Evolutionary conservation across 2,797 vertebrate species (phyloP).

Genomic region (Rallus crepitans): DNA sequence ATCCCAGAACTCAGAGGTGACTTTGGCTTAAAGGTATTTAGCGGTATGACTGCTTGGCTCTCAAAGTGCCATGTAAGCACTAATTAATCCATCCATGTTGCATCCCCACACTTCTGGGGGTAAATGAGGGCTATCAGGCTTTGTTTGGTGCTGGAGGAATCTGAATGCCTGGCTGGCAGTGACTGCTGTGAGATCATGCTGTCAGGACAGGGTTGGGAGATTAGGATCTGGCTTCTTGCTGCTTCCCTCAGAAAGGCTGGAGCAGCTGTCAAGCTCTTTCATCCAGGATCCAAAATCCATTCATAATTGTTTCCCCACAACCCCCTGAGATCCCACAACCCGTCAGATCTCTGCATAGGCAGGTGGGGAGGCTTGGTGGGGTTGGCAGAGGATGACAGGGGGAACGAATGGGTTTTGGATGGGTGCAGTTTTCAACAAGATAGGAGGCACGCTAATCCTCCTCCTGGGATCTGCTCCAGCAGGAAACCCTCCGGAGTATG

Average conservation of each 20-base stretch:
- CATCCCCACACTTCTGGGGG: not conserved
- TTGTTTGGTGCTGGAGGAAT: not conserved
- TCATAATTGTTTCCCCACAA: not conserved
- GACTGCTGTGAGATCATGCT: not conserved
- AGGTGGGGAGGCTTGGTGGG: not conserved
- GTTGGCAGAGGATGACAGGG: constrained; percentile 23
- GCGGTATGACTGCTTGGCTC: not conserved
- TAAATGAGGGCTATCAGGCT: not conserved
- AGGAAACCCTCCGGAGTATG: not conserved
- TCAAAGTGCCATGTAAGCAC: not conserved
- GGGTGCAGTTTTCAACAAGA: not conserved
- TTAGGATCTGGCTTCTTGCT: not conserved
- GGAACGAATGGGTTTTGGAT: not conserved
- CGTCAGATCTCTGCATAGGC: not conserved
- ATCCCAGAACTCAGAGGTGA: not conserved
- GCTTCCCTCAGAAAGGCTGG: constrained; percentile 13
- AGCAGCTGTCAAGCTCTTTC: constrained; percentile 24
- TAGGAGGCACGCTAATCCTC: not conserved
- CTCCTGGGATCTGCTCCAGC: not conserved
- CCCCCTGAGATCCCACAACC: not conserved
- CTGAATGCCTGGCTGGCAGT: not conserved
- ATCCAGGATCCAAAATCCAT: constrained; percentile 24
- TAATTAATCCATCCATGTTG: not conserved
- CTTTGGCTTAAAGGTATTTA: not conserved
- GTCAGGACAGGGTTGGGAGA: not conserved